Evolutionary conservation across 2,113 vertebrate species (phyloP).

Genomic region (Boleophthalmus pectinirostris): DNA sequence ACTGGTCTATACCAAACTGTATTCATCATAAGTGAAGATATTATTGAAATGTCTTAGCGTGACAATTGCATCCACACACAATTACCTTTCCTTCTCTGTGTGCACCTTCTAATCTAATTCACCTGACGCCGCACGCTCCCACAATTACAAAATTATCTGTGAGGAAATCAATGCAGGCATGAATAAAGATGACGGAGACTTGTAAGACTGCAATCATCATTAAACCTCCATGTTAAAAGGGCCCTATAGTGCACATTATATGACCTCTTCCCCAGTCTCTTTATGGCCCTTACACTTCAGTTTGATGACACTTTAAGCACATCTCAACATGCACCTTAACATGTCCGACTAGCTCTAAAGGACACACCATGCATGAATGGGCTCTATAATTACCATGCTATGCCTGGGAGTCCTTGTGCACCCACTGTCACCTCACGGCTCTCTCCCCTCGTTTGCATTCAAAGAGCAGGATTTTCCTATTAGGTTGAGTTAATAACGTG

Average conservation of each 20-base stretch:
- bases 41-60: background rate
- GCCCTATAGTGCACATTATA: slow-evolving; percentile 4
- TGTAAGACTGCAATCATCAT: slow-evolving; percentile 47
- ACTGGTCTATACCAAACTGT: no score
- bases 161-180: slow-evolving; percentile 46
- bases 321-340: slow-evolving; percentile 44
- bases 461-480: slow-evolving; percentile 60
- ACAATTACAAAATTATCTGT: slow-evolving; percentile 41
- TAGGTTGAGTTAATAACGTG: slow-evolving; percentile 69
- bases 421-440: slow-evolving; percentile 52
- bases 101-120: slow-evolving; percentile 10
- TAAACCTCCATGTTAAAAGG: slow-evolving; percentile 22
- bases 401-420: slow-evolving; percentile 42
- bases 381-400: slow-evolving; percentile 57
- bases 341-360: slow-evolving; percentile 23
- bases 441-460: slow-evolving; percentile 68
- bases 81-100: background rate
- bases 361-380: slow-evolving; percentile 42
- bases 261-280: slow-evolving; percentile 14
- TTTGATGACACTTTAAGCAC: slow-evolving; percentile 42
- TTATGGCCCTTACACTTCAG: slow-evolving; percentile 38
- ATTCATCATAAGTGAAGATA: background rate
- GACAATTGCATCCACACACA: background rate
- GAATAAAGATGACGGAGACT: slow-evolving; percentile 53
- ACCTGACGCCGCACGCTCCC: slow-evolving; percentile 43